Evolutionary conservation across 2,797 vertebrate species (phyloP).

Genomic region (Thamnophis elegans): DNA sequence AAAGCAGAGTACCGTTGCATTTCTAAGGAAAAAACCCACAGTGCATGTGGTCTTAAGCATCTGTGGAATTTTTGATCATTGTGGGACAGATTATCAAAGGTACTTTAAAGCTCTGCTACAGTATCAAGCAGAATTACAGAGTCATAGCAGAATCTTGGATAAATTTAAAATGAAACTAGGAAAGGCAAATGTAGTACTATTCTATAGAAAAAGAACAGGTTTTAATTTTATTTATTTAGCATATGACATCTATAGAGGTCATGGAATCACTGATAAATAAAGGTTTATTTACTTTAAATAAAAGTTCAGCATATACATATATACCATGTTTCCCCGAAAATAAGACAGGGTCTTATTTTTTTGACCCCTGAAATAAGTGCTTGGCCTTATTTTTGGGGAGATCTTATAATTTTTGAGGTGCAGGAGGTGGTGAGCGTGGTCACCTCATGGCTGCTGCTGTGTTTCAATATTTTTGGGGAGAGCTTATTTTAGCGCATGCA

Average conservation of each 20-base stretch:
- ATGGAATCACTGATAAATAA: background rate
- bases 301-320: background rate
- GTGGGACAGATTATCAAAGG: conserved; percentile 35
- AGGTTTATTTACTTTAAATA: background rate
- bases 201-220: background rate
- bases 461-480: too few relatives aligned
- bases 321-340: too few relatives aligned
- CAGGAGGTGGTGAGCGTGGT: too few relatives aligned
- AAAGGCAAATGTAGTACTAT: conserved; percentile 21
- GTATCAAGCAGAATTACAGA: conserved; percentile 23
- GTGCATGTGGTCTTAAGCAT: conserved; percentile 30
- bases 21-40: conserved; percentile 27
- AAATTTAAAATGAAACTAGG: background rate
- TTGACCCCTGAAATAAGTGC: too few relatives aligned
- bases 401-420: too few relatives aligned
- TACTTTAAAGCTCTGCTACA: conserved; percentile 12
- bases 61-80: conserved; percentile 33
- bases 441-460: too few relatives aligned
- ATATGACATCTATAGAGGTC: background rate
- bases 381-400: too few relatives aligned
- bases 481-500: too few relatives aligned
- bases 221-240: background rate
- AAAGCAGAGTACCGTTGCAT: conserved; percentile 32
- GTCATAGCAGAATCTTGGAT: conserved; percentile 36
- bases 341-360: too few relatives aligned